Evolutionary conservation across 1,140 invertebrate species (phyloP), one percentile per base, ranked within the genome.

Genomic region (Pteromalus puparum): DNA sequence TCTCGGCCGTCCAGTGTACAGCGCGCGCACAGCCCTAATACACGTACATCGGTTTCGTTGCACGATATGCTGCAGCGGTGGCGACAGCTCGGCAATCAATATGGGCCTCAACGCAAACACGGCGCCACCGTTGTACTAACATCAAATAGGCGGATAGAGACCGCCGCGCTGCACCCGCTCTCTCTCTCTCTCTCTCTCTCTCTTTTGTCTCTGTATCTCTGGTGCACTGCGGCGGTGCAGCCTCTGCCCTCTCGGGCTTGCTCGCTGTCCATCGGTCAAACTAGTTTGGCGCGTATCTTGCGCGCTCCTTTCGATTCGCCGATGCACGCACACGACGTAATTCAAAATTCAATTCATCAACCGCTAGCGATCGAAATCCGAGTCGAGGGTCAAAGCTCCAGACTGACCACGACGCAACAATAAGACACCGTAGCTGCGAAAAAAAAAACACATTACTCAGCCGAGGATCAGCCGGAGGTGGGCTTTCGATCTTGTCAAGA

Each of bases 101-200:
- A 93, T 93, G 91, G 91, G 91, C 91, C 92, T 93, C 91, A 93
- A 92, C 90, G 91, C 92, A 93, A 93, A 93, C 92, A 93, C 91
- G 91, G 88, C 89, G 89, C 91, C 90, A 89, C 91, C 92, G 91
- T 92, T 93, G 92, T 93, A 93, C 92, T 91, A 93, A 93, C 92
- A 93, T 93, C 92, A 92, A 93, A 93, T 93, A 93, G 92, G 92
- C 92, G 92, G 91, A 93, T 92, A 91, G 92, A 91, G 90, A 92
- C 87, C 90, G 89, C 87, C n/a, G n/a, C 89, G 89, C 90, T 89
- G 89, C 87, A 89, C 89, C 61, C 72, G n/a, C 68, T 81, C 26
- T 15, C 68, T 21, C 24, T n/a, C 53, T 78, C 53, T 80, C 53
- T 46, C 21, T 78, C 30, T 67, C 53, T 79, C 21, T 46, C 77